Conservation (phyloP, 1,140 invertebrate species). For the Calephelis virginiensis region DNA sequence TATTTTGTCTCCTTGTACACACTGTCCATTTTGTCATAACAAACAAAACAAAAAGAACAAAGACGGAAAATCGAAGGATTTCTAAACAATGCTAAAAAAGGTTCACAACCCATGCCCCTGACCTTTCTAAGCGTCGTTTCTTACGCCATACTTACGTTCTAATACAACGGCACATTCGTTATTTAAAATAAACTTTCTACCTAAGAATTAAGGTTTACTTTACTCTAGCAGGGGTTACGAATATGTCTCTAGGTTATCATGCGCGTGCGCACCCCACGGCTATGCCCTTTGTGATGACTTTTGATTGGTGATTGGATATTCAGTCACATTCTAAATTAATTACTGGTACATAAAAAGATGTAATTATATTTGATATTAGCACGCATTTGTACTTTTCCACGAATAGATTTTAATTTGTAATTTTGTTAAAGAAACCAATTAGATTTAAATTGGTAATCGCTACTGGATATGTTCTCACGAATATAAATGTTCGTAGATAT, state of each 20-base stretch:
- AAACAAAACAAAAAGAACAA: neutral
- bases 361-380: no score
- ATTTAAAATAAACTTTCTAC: slow-evolving; percentile 14
- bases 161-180: neutral
- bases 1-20: no score
- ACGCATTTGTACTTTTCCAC: no score
- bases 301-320: slow-evolving; percentile 35
- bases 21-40: neutral
- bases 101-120: slow-evolving; percentile 27
- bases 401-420: no score
- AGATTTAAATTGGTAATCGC: no score
- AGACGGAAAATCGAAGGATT: neutral
- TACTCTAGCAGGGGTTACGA: neutral
- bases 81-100: neutral
- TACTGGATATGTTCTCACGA: no score
- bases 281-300: slow-evolving; percentile 35
- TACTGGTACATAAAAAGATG: neutral
- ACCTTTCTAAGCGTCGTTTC: slow-evolving; percentile 39
- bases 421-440: no score
- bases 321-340: slow-evolving; percentile 27
- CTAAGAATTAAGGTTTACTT: neutral
- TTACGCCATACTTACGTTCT: slow-evolving; percentile 30
- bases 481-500: no score
- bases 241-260: slow-evolving; percentile 13
- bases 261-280: slow-evolving; percentile 33